These are phyloP conservation scores for Iguana delicatissima DNA, from an alignment of 2,797 vertebrate genomes.

Conservation along the genomic window DNA sequence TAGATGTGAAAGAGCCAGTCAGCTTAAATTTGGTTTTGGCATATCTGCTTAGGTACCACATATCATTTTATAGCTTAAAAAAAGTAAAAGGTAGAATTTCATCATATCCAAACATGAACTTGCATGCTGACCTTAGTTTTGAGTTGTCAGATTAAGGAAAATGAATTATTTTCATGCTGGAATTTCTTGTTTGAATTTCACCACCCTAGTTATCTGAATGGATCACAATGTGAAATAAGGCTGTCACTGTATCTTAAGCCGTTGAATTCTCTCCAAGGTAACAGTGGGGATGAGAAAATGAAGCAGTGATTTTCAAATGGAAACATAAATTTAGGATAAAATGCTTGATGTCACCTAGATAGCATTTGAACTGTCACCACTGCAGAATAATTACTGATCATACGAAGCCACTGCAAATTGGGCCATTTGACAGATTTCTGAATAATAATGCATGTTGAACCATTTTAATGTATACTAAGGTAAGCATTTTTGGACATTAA, in stretches of 20 bases:
- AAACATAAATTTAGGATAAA: constrained; percentile 51
- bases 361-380: background rate
- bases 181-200: constrained; percentile 49
- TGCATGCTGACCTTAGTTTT: constrained; percentile 34
- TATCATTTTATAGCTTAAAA: constrained; percentile 18
- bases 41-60: background rate
- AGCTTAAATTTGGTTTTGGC: background rate
- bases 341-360: constrained; percentile 35
- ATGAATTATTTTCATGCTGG: constrained; percentile 14
- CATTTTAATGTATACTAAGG: constrained; percentile 13
- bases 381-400: constrained; percentile 37
- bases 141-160: constrained; percentile 40
- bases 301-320: constrained; percentile 12
- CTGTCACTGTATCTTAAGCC: constrained; percentile 27
- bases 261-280: constrained; percentile 6
- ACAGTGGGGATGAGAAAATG: background rate
- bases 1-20: constrained; percentile 21
- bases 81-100: constrained; percentile 25
- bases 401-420: constrained; percentile 23
- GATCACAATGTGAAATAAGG: constrained; percentile 35
- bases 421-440: constrained; percentile 39
- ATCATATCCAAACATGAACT: constrained; percentile 20
- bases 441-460: constrained; percentile 43
- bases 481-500: constrained; percentile 15
- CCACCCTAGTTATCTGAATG: constrained; percentile 7